Evolutionary conservation across 2,888 invertebrate species (phyloP), one percentile per base, ranked within the genome.

Genomic region (Lottia gigantea): DNA sequence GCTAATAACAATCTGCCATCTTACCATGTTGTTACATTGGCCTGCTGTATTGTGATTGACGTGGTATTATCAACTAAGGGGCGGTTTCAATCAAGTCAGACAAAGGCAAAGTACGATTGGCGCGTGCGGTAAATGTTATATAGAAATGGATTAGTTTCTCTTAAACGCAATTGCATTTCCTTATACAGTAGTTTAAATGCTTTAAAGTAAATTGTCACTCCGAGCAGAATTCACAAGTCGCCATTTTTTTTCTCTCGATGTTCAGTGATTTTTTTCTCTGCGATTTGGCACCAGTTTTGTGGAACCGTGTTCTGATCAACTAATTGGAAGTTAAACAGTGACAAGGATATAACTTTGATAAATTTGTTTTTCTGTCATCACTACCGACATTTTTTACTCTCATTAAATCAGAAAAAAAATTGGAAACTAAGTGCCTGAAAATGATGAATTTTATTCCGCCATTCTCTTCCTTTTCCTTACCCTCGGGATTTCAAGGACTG

Each of bases 71-170:
- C 55, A 55, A 55, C 23, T 19, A 55, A 55, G 55, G 23, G 55
- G 55, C 55, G 55, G 55, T 55, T 19, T 55, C 23, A 55, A 55
- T 55, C 23, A 55, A 19, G 19, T 23, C 55, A 55, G 55, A 55
- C 55, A 55, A 55, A 55, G 55, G 55, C 19, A 40, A 55, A 55
- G 55, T 23, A 23, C 55, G 55, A 55, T 23, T 23, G 55, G 55
- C 55, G 55, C 55, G 55, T 55, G 55, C 55, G 55, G 55, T 55
- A 55, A 55, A 23, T 23, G 55, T 23, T 55, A 55, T 55, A 55
- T 55, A 55, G 55, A 55, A 55, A 55, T 55, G 55, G 55, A 55
- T 55, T 55, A 55, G 19, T 55, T 55, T 55, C 19, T 23, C 19
- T 23, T 55, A 55, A 19, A 55, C 23, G 55, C 55, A 55, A 55